Base-by-base conservation (phyloP, 1,140 invertebrate genomes). In the Pseudomyrmex cubaensis region DNA sequence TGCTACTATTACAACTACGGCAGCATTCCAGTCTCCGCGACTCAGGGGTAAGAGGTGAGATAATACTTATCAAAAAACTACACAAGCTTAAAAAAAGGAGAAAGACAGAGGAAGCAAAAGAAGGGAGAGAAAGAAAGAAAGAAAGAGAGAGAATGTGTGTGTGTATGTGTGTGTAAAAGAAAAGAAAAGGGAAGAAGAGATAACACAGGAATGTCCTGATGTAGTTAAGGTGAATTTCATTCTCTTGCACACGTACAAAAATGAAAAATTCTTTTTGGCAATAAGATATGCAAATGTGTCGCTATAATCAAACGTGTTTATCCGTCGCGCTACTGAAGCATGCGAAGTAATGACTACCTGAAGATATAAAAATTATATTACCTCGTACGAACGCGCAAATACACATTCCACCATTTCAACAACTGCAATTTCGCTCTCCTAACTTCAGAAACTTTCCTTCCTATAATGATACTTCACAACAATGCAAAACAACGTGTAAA, bases 1-100 rank as follows among this genome's bases (percentile, higher is more conserved):
- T 98, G 97, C 95, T 98, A 98, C 95, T 98, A 97, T 95, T 98
- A 97, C 95, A 98, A 98, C 95, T 98, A 98, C 94, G 97, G 97
- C 92, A 97, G 97, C 94, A 97, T 97, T 95, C 97, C 97, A 92
- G 97, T 97, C 91, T 97, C 97, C 91, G 97, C 97, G 90, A 96
- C 97, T 95, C 97, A 98, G 97, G 97, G 97, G 97, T 98, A 98
- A 97, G 95, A 96, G 95, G 95, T 95, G 95, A 95, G 95, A 94
- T 91, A 93, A 91, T 93, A 91, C 86, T 90, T 87, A 85, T 87
- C 87, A 90, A 83, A 90, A 85, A 90, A 85, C 87, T 86, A 90
- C 89, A 86, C 83, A 76, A 69, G 66, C 83, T 61, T 74, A 25
- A 57, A 66, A 54, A 46, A 48, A 78, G 22, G 15, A 62, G 61